Conservation (phyloP, 2,113 vertebrate genomes). For the Phalacrocorax brasilianus region DNA sequence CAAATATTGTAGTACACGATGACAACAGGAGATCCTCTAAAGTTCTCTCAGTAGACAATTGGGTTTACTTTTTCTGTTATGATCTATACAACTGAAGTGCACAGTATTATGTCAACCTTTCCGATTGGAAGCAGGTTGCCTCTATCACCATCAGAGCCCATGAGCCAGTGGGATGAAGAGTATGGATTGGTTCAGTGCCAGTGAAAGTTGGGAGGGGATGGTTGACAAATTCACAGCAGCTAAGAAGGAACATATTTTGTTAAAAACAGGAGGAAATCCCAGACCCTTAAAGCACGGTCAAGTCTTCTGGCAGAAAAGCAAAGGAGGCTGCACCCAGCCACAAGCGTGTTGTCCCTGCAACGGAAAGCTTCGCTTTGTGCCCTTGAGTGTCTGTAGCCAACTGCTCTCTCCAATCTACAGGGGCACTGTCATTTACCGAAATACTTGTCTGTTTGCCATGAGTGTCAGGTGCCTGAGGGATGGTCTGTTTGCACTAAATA, state of each 20-base stretch:
- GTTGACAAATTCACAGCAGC: background rate
- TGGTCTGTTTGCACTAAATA: constrained; percentile 73
- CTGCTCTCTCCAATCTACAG: constrained; percentile 54
- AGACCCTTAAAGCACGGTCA: background rate
- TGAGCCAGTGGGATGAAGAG: background rate
- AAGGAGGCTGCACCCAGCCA: background rate
- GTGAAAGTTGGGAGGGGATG: background rate
- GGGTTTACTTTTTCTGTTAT: background rate
- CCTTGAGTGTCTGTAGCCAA: constrained; percentile 59
- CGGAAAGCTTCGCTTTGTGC: constrained; percentile 17
- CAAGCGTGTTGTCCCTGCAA: rapidly evolving
- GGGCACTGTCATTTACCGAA: constrained; percentile 71
- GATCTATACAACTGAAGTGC: background rate
- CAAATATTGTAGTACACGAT: background rate
- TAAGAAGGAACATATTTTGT: background rate
- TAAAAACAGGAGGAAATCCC: background rate
- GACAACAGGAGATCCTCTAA: background rate
- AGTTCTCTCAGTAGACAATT: background rate
- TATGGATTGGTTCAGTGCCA: background rate
- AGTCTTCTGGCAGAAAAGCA: background rate
- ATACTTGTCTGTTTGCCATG: constrained; percentile 71
- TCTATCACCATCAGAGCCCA: background rate
- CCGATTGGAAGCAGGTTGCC: background rate
- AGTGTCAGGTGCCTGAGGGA: constrained; percentile 70
- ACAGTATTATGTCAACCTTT: background rate